Evolutionary conservation across 2,888 invertebrate species (phyloP).

Genomic region (Drosophila hamatofila): DNA sequence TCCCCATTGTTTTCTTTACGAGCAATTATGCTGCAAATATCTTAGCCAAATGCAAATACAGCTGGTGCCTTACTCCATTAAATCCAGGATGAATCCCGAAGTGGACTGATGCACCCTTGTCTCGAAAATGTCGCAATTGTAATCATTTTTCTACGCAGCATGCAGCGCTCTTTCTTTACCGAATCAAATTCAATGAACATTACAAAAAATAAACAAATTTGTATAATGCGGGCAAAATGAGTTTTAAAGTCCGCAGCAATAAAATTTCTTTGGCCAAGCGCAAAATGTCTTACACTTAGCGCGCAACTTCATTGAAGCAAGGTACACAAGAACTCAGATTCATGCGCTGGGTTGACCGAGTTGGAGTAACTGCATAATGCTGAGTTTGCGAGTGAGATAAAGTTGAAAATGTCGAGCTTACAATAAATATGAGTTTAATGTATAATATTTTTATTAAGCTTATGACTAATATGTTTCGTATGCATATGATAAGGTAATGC

Average conservation of each 20-base stretch:
- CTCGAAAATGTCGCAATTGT: neutral
- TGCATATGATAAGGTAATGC: too few species aligned
- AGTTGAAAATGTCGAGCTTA: too few species aligned
- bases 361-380: neutral
- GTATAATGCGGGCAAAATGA: constrained; percentile 50
- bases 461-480: neutral
- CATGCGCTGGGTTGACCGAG: neutral
- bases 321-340: neutral
- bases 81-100: constrained; percentile 29
- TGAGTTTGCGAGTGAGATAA: neutral
- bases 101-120: constrained; percentile 15
- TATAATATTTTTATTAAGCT: neutral
- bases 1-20: constrained; percentile 24
- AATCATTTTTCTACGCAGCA: constrained; percentile 7
- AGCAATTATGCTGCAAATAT: constrained; percentile 7
- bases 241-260: constrained; percentile 30
- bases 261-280: neutral
- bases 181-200: neutral
- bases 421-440: neutral
- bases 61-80: constrained; percentile 53
- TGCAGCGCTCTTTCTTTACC: neutral
- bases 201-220: constrained; percentile 11
- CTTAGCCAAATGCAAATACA: constrained; percentile 48
- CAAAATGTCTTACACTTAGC: neutral
- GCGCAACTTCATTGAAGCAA: neutral